Evolutionary conservation across 2,113 vertebrate genomes (phyloP).

Genomic region (Mesocricetus auratus): DNA sequence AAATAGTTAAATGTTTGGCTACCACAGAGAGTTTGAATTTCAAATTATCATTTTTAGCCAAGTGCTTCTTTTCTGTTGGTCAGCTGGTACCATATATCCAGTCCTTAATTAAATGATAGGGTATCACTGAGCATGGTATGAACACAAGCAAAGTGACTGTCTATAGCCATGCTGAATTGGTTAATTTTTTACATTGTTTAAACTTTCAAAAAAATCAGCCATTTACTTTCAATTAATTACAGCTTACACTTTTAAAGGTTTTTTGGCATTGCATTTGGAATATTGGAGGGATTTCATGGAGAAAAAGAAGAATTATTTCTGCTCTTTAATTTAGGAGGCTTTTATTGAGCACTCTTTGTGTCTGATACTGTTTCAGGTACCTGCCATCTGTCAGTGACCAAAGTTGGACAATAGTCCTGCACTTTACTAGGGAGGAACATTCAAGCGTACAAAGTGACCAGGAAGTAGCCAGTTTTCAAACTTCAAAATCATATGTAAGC

Average conservation of each 20-base stretch:
- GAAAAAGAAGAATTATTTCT: background rate
- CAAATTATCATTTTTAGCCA: background rate
- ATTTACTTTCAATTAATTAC: background rate
- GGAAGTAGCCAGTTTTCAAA: background rate
- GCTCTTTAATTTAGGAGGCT: background rate
- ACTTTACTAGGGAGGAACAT: background rate
- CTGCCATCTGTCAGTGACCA: background rate
- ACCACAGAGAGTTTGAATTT: background rate
- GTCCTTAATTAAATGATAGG: background rate
- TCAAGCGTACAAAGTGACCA: background rate
- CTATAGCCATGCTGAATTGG: background rate
- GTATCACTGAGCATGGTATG: no score
- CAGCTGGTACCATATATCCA: background rate
- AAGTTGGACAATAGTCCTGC: background rate
- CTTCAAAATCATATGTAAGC: background rate
- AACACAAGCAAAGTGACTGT: background rate
- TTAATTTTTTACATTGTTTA: background rate
- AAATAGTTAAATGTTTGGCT: background rate
- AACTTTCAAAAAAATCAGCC: background rate
- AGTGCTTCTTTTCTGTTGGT: background rate
- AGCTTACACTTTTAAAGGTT: background rate
- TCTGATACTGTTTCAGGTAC: background rate
- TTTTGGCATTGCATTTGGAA: background rate
- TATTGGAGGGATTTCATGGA: background rate
- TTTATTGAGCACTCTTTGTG: background rate